Evolutionary conservation across 2,797 vertebrate species (phyloP).

Genomic region (Melanotaenia pygmaea): DNA sequence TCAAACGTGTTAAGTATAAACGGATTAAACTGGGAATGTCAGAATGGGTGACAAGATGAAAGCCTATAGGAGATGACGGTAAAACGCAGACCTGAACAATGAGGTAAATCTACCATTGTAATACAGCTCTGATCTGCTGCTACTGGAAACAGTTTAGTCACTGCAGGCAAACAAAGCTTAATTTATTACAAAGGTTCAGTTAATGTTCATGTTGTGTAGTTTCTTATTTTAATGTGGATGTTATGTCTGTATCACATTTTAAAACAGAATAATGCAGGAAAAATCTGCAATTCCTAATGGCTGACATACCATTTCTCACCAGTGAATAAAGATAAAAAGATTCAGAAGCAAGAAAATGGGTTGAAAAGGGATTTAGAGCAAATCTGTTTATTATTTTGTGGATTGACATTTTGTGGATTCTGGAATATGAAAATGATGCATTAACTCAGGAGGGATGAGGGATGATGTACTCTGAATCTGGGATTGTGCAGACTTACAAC

Average conservation of each 20-base stretch:
- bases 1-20: neutral
- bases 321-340: slow-evolving; percentile 1
- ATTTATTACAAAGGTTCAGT: neutral
- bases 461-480: neutral
- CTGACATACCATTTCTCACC: neutral
- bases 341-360: neutral
- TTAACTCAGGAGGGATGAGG: slow-evolving; percentile 24
- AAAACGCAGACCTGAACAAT: neutral
- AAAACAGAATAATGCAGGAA: neutral
- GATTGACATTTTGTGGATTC: slow-evolving; percentile 16
- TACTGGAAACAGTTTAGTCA: neutral
- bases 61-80: neutral
- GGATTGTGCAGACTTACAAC: neutral
- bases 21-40: neutral
- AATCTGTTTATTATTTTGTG: neutral
- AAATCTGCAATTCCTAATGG: neutral
- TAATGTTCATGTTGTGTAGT: neutral
- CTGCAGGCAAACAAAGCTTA: neutral
- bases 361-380: neutral
- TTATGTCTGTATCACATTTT: neutral
- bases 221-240: neutral
- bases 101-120: neutral
- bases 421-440: slow-evolving; percentile 24
- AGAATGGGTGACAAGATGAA: neutral
- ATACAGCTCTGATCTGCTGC: neutral